These are phyloP conservation scores for Isoperla grammatica DNA, from an alignment of 2,888 invertebrate species.

Conservation along the genomic window DNA sequence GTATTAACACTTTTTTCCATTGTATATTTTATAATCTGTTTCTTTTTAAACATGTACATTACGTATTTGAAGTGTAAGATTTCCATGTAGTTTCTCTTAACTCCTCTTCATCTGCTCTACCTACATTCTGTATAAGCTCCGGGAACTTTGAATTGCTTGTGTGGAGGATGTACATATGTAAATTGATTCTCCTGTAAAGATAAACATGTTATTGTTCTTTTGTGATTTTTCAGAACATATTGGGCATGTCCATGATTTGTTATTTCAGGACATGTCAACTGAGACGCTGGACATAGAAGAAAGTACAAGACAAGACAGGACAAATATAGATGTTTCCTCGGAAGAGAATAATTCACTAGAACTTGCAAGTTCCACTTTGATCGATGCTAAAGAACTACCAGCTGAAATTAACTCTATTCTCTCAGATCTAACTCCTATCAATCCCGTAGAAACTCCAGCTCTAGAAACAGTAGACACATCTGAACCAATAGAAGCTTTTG, in stretches of 20 bases:
- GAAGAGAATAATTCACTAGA: neutral
- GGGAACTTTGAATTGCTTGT: conserved; percentile 1
- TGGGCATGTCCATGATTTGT: neutral
- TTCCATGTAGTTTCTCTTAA: too few species aligned
- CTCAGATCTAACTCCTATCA: too few species aligned
- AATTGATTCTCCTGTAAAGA: neutral
- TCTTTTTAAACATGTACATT: too few species aligned
- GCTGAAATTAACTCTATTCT: too few species aligned
- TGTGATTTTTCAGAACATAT: neutral
- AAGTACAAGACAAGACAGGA: conserved; percentile 8
- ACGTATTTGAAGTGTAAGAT: too few species aligned
- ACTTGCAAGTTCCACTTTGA: neutral
- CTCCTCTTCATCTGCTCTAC: too few species aligned
- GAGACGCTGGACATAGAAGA: conserved; percentile 17
- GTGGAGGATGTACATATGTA: neutral
- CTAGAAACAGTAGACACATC: too few species aligned
- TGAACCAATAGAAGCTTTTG: conserved; percentile 31
- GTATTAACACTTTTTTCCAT: neutral
- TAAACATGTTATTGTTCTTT: neutral
- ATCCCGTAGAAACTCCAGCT: too few species aligned
- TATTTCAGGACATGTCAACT: conserved; percentile 13
- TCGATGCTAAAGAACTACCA: neutral
- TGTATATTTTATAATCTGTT: neutral
- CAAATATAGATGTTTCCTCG: conserved; percentile 1
- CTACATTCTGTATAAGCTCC: neutral